These are phyloP conservation scores for Eublepharis macularius DNA, from an alignment of 2,113 vertebrate genomes.

Conservation along the genomic window DNA sequence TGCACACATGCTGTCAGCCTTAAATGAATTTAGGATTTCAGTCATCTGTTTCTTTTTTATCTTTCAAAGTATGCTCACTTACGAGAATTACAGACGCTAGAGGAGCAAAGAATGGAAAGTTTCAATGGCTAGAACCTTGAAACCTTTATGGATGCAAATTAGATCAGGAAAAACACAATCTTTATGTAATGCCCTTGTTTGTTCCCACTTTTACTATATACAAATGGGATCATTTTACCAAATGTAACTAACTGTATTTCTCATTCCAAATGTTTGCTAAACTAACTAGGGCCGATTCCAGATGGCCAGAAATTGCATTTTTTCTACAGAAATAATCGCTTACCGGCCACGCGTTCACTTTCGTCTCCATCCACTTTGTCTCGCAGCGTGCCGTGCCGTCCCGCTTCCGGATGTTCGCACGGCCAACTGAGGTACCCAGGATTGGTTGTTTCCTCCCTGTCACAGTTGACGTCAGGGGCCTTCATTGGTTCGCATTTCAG, in stretches of 20 bases:
- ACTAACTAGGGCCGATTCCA: no score
- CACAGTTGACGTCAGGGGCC: no score
- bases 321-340: no score
- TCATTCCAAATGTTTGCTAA: neutral
- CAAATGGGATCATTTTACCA: neutral
- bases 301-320: no score
- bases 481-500: no score
- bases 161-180: neutral
- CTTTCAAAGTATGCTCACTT: neutral
- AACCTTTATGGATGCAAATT: conserved; percentile 6
- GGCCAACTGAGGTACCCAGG: no score
- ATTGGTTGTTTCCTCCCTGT: no score
- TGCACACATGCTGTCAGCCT: neutral
- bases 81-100: neutral
- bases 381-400: no score
- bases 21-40: neutral
- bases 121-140: neutral
- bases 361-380: no score
- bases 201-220: neutral
- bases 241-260: neutral
- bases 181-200: neutral
- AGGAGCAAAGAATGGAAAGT: neutral
- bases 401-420: no score
- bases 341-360: no score
- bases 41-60: neutral